Conservation (phyloP, 2,113 vertebrate genomes). For the Nycticryphes semicollaris region DNA sequence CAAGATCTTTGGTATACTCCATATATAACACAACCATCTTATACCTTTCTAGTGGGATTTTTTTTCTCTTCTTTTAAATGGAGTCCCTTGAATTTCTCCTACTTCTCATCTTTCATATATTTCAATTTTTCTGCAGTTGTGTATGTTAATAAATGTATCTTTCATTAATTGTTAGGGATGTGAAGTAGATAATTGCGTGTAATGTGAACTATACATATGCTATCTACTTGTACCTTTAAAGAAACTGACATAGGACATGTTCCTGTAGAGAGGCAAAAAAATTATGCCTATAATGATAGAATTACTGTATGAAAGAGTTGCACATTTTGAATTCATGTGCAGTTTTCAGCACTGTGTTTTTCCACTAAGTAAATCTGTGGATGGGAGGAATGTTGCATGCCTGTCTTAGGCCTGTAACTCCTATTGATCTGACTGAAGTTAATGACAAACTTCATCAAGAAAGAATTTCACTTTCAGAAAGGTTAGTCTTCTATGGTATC, state of each 20-base stretch:
- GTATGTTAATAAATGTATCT: neutral
- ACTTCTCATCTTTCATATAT: neutral
- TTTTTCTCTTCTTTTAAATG: neutral
- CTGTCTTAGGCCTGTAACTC: neutral
- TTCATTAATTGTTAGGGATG: rapidly evolving
- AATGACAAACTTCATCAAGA: neutral
- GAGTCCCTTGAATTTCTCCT: neutral
- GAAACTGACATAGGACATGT: neutral
- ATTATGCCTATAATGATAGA: neutral
- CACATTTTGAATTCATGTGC: neutral
- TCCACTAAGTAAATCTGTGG: neutral
- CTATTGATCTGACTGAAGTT: neutral
- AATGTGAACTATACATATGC: neutral
- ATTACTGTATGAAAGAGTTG: neutral
- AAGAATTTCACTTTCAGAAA: neutral
- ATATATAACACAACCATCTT: neutral
- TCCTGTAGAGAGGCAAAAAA: neutral
- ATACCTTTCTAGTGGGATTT: rapidly evolving
- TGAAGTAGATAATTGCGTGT: neutral
- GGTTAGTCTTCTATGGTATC: neutral
- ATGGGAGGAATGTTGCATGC: neutral
- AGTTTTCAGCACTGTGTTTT: neutral
- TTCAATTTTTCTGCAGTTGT: neutral
- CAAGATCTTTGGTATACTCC: neutral
- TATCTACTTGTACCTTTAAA: neutral